Conservation (phyloP, 2,888 invertebrate genomes). For the Xestia xanthographa region DNA sequence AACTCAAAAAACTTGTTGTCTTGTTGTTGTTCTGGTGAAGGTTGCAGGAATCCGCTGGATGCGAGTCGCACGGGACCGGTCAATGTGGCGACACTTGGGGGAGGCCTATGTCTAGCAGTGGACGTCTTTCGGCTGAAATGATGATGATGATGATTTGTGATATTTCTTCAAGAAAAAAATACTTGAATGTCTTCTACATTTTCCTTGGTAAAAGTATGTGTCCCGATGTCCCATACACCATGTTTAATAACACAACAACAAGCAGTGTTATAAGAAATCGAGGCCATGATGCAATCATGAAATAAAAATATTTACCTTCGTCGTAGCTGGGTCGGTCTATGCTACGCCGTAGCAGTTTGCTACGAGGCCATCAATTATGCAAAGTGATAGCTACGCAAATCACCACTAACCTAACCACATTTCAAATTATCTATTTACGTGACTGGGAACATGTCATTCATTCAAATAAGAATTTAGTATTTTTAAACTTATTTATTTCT, state of each 20-base stretch:
- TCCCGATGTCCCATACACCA: not conserved
- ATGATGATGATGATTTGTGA: too few species aligned
- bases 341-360: constrained; percentile 45
- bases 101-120: too few species aligned
- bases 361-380: constrained; percentile 25
- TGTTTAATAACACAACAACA: not conserved
- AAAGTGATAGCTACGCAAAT: constrained; percentile 5
- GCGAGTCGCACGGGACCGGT: too few species aligned
- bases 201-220: not conserved
- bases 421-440: not conserved
- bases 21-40: too few species aligned
- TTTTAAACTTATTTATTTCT: too few species aligned
- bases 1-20: too few species aligned
- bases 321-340: constrained; percentile 13
- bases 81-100: too few species aligned
- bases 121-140: too few species aligned
- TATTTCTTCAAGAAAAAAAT: too few species aligned
- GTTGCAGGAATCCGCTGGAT: too few species aligned
- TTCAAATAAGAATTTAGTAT: not conserved
- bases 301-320: not conserved
- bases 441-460: not conserved
- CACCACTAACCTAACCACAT: too few species aligned
- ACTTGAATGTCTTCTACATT: too few species aligned
- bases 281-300: not conserved
- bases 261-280: not conserved